Conservation (phyloP, 2,113 vertebrate species). For the Bubo bubo region DNA sequence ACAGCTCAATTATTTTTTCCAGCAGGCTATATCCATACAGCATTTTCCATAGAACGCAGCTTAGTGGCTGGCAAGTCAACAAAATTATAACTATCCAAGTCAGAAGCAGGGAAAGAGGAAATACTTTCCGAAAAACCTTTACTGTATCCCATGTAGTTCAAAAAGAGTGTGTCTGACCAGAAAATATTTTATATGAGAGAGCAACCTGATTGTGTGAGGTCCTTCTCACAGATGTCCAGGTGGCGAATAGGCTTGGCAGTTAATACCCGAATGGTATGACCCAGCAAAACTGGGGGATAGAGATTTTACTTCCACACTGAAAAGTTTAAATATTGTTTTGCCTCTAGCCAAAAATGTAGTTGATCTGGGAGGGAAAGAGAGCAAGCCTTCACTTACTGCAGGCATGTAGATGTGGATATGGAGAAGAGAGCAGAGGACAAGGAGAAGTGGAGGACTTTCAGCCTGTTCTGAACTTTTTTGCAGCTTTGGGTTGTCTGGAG, state of each 20-base stretch:
- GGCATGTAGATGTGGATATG: neutral
- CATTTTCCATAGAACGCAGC: neutral
- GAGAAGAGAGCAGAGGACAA: neutral
- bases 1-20: neutral
- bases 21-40: neutral
- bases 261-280: neutral
- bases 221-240: constrained; percentile 15
- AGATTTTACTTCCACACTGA: neutral
- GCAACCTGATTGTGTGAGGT: constrained; percentile 32
- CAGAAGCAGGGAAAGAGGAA: constrained; percentile 16
- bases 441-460: neutral
- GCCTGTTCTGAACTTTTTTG: neutral
- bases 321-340: neutral
- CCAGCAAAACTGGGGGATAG: neutral
- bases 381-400: neutral
- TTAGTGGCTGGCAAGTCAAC: neutral
- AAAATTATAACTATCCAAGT: neutral
- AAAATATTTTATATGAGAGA: neutral
- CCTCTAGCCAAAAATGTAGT: neutral
- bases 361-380: neutral
- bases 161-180: neutral
- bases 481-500: neutral
- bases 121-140: neutral
- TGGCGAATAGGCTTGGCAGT: constrained; percentile 21
- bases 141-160: neutral